These are phyloP conservation scores for Psix sp. DNA, from an alignment of 1,140 invertebrate species.

Conservation along the genomic window DNA sequence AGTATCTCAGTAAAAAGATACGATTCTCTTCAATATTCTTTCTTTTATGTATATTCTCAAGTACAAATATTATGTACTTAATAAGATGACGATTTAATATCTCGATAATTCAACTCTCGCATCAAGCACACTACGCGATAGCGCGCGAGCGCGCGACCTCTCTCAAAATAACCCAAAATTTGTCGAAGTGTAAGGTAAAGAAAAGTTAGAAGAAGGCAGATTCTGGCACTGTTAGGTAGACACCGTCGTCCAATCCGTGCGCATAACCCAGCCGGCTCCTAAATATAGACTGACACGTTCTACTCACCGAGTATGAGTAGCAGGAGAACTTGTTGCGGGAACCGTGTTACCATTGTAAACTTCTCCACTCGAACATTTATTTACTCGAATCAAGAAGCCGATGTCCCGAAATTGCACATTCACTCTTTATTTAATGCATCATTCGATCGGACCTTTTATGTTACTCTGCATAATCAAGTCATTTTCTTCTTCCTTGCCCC, in stretches of 20 bases:
- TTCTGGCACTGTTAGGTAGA: conserved; percentile 53
- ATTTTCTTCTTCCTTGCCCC: too few relatives aligned
- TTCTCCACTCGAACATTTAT: conserved; percentile 72
- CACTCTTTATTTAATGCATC: too few relatives aligned
- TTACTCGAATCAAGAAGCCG: conserved; percentile 66
- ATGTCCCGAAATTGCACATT: too few relatives aligned
- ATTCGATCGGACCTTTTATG: too few relatives aligned
- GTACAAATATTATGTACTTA: too few relatives aligned
- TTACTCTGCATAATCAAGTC: too few relatives aligned
- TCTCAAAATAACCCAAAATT: conserved; percentile 24
- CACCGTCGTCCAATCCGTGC: conserved; percentile 37
- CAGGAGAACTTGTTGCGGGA: conserved; percentile 75
- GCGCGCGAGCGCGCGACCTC: neutral
- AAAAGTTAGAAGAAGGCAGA: conserved; percentile 29
- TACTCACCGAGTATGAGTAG: conserved; percentile 73
- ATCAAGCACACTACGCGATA: too few relatives aligned
- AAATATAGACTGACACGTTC: conserved; percentile 59
- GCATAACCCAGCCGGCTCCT: conserved; percentile 48
- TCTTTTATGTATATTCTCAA: too few relatives aligned
- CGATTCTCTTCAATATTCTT: too few relatives aligned
- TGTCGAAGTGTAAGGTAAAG: conserved; percentile 15
- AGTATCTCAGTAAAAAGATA: too few relatives aligned
- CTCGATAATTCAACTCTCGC: too few relatives aligned
- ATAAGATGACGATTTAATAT: too few relatives aligned
- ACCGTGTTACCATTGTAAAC: conserved; percentile 72